Evolutionary conservation across 2,113 vertebrate genomes (phyloP).

Genomic region (Cynoglossus semilaevis): DNA sequence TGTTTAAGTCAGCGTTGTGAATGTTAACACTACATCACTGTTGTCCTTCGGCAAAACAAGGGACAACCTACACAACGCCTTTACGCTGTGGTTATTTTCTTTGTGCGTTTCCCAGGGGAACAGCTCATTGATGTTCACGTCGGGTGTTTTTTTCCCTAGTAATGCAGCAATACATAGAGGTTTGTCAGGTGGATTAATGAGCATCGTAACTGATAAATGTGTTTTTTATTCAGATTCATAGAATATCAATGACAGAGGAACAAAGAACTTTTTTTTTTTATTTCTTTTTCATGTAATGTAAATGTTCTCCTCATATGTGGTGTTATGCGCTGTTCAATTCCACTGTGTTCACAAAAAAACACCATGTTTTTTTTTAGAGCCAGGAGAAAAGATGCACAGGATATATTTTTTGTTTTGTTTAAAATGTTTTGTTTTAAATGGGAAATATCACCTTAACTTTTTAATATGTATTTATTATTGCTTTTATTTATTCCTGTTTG

Average conservation of each 20-base stretch:
- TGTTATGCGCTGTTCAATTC: slow-evolving; percentile 23
- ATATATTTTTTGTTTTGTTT: no score
- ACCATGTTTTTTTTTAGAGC: slow-evolving; percentile 29
- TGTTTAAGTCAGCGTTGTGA: slow-evolving; percentile 28
- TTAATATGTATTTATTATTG: no score
- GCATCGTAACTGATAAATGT: slow-evolving; percentile 12
- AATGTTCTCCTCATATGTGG: slow-evolving; percentile 1
- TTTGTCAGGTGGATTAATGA: slow-evolving; percentile 26
- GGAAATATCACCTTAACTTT: no score
- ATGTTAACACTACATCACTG: slow-evolving; percentile 19
- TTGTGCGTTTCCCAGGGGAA: slow-evolving; percentile 35
- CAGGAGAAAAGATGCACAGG: slow-evolving; percentile 14
- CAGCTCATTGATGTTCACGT: slow-evolving; percentile 35
- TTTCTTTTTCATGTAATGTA: slow-evolving; percentile 3
- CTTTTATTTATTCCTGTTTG: no score
- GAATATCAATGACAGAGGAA: slow-evolving; percentile 16
- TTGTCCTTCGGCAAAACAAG: slow-evolving; percentile 41
- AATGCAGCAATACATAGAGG: slow-evolving; percentile 11
- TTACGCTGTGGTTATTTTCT: slow-evolving; percentile 19
- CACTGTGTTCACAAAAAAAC: slow-evolving; percentile 21
- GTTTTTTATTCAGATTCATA: slow-evolving; percentile 15
- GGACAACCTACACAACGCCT: slow-evolving; percentile 22
- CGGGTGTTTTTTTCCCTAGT: slow-evolving; percentile 26
- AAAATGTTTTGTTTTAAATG: no score
- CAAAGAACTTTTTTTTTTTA: slow-evolving; percentile 7